Conservation (phyloP, 2,113 vertebrate species). For the Gambusia affinis region DNA sequence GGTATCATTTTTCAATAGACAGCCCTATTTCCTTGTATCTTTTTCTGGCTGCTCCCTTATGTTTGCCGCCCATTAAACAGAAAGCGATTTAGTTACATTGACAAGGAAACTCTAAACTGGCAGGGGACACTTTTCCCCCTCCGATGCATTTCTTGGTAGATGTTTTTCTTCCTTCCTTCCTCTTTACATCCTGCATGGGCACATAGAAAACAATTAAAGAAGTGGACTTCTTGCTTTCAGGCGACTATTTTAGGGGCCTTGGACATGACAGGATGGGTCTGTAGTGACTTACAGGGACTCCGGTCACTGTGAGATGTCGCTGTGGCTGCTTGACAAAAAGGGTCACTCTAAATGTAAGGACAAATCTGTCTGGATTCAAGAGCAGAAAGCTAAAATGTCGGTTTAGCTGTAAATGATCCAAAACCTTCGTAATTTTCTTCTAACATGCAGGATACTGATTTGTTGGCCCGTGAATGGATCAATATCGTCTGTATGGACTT, state of each 20-base stretch:
- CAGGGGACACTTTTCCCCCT: slow-evolving; percentile 25
- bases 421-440: background rate
- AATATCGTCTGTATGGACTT: background rate
- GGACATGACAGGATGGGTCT: no score
- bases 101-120: slow-evolving; percentile 61
- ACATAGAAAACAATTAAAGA: background rate
- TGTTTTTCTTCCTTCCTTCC: slow-evolving; percentile 11
- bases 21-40: slow-evolving; percentile 39
- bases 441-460: background rate
- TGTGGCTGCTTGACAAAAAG: background rate
- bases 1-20: slow-evolving; percentile 63
- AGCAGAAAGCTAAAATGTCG: background rate
- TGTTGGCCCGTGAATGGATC: background rate
- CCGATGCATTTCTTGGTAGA: slow-evolving; percentile 25
- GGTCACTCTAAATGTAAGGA: background rate
- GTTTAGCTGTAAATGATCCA: background rate
- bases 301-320: background rate
- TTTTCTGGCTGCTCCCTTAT: slow-evolving; percentile 37
- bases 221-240: background rate
- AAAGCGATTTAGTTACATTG: slow-evolving; percentile 67
- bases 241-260: background rate
- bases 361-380: background rate
- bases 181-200: slow-evolving; percentile 4
- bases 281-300: background rate
- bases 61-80: slow-evolving; percentile 69